phyloP scores from a whole-genome alignment of 2,888 invertebrate species.

The Ectemnius lituratus region DNA sequence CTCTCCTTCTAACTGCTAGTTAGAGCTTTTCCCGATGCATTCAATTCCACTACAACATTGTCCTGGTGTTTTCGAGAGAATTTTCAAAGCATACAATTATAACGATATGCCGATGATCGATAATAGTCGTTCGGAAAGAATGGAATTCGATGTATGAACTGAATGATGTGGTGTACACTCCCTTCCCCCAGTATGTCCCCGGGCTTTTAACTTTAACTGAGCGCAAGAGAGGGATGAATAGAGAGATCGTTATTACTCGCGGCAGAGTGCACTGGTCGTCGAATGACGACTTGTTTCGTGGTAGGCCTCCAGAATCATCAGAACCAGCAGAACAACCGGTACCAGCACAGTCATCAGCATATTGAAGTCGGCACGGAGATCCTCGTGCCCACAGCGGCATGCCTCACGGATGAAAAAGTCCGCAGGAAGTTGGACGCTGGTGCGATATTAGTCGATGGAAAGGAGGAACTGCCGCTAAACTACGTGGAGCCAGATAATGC shows the following conservation, averaged over 20 bases:
- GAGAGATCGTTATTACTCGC: not conserved
- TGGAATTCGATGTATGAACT: too few species aligned
- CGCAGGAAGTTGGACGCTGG: conserved; percentile 79
- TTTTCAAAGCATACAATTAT: too few species aligned
- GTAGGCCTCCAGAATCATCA: conserved; percentile 66
- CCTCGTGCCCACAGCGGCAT: conserved; percentile 71
- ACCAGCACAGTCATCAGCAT: conserved; percentile 60
- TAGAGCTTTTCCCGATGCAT: too few species aligned
- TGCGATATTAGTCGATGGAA: conserved; percentile 81
- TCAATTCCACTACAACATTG: too few species aligned
- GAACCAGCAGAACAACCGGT: conserved; percentile 28
- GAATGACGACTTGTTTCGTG: conserved; percentile 43
- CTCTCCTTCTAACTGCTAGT: too few species aligned
- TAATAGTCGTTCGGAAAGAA: too few species aligned
- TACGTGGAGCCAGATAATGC: conserved; percentile 72
- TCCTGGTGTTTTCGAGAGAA: too few species aligned
- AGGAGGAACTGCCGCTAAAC: conserved; percentile 84
- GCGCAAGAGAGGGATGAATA: not conserved
- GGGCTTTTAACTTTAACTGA: not conserved
- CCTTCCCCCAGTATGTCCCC: too few species aligned
- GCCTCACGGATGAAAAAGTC: conserved; percentile 74
- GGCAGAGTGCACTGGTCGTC: conserved; percentile 2
- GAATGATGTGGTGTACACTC: too few species aligned
- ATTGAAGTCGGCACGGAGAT: conserved; percentile 76
- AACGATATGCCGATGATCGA: too few species aligned